phyloP scores from a whole-genome alignment of 2,113 vertebrate genomes.

The Arizona elegans region DNA sequence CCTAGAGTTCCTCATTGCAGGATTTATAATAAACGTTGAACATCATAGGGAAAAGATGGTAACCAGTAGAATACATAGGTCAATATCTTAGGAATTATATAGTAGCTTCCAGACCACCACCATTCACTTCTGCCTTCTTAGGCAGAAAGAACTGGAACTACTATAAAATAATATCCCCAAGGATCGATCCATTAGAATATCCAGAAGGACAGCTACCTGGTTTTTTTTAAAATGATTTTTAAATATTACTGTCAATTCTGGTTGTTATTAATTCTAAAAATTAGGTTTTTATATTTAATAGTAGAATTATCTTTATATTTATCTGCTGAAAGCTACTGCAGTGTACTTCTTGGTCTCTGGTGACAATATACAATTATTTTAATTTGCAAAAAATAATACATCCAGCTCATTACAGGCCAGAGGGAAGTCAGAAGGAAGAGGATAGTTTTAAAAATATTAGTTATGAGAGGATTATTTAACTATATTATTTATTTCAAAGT shows the following conservation, averaged over 20 bases:
- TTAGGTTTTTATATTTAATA: background rate
- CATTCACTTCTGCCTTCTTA: background rate
- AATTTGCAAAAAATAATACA: too few species aligned
- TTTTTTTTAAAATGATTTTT: background rate
- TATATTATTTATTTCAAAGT: background rate
- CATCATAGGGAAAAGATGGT: background rate
- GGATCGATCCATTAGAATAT: background rate
- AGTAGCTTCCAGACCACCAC: background rate
- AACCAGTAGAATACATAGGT: background rate
- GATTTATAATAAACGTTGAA: background rate
- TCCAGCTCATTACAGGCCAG: background rate
- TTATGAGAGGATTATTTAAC: background rate
- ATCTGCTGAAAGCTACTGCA: background rate
- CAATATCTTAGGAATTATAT: background rate
- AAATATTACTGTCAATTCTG: background rate
- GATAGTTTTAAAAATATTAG: background rate
- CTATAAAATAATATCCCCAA: background rate
- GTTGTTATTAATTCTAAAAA: background rate
- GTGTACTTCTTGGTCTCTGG: background rate
- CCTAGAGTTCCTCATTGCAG: background rate
- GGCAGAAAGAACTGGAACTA: background rate
- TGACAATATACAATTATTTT: background rate
- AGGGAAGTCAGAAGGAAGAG: background rate
- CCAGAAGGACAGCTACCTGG: background rate
- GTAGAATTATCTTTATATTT: background rate